Base-by-base conservation (phyloP, 1,140 invertebrate species). In the Drosophila eugracilis region DNA sequence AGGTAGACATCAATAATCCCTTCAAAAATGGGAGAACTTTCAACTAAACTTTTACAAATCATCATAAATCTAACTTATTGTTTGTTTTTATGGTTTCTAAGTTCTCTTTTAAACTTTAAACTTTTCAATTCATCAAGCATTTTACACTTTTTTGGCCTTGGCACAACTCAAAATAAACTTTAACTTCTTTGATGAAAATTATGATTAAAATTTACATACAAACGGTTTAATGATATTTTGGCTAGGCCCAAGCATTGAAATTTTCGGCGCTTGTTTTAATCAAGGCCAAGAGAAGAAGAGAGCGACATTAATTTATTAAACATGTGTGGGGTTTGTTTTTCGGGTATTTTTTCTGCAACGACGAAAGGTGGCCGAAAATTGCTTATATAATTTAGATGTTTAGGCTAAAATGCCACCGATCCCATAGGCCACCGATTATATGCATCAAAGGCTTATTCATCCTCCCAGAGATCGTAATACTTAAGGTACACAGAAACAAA, bases 361-460 rank as follows among this genome's bases (percentile, higher is more conserved):
- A 10, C 24, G 26, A 55, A 67, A 70, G 30, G 42, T 57, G 52
- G 24, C 65, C 5, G 14, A 24, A 73, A 53, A 42, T 15, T 15
- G 2, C 69, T 74, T 74, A 74, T 74, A 74, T 74, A 74, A 74
- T 44, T 54, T 48, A 65, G 36, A 57, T 17, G 63, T 12, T 39
- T 19, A 21, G 45, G 39, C 37, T 67, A 63, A 62, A 63, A 44
- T 63, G 37, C 36, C 37, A 28, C 36, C 26, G 37, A 30, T 52
- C 28, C 21, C 30, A 45, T 69, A 17, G 22, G 14, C 9, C n/a
- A n/a, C n/a, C n/a, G n/a, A n/a, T 28, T 67, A 45, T 45, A 54
- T 53, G 47, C 62, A 50, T 15, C 4, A 12, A 32, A 52, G 17
- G 63, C 47, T 66, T 67, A 67, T 52, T 67, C 34, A 69, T 70